These are phyloP conservation scores for Tenthredo mesomela DNA, from an alignment of 2,888 invertebrate genomes.

Conservation along the genomic window DNA sequence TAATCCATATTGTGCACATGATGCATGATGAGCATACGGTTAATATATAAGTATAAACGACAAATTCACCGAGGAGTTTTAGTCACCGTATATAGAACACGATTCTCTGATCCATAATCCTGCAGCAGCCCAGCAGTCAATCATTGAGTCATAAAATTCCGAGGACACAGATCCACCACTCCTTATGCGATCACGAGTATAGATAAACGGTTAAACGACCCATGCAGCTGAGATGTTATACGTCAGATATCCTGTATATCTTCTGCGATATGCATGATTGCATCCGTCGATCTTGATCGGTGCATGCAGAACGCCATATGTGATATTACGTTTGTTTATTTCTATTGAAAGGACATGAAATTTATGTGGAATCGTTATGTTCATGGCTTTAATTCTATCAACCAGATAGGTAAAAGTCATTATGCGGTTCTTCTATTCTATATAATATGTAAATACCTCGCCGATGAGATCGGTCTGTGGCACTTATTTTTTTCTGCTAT, in stretches of 20 bases:
- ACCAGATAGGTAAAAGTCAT: too few species aligned
- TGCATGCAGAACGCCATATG: not conserved
- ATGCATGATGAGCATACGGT: not conserved
- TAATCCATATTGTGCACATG: conserved; percentile 13
- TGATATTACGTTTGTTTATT: too few species aligned
- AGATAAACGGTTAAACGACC: not conserved
- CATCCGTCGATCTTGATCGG: not conserved
- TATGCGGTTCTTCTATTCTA: too few species aligned
- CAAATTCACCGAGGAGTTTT: not conserved
- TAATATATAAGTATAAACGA: not conserved
- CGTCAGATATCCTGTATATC: not conserved
- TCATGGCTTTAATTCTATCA: too few species aligned
- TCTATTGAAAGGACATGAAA: too few species aligned
- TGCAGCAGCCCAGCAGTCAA: not conserved
- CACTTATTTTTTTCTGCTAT: too few species aligned
- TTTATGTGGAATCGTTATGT: too few species aligned
- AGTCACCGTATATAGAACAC: not conserved
- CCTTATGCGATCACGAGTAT: conserved; percentile 13
- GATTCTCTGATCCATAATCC: conserved; percentile 14
- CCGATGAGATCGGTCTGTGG: too few species aligned
- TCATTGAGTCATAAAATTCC: conserved; percentile 35
- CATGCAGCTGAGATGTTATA: conserved; percentile 3
- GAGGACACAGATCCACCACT: conserved; percentile 11
- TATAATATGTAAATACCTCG: too few species aligned
- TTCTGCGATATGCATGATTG: not conserved